Evolutionary conservation across 1,140 invertebrate species (phyloP).

Genomic region (Papilio glaucus): DNA sequence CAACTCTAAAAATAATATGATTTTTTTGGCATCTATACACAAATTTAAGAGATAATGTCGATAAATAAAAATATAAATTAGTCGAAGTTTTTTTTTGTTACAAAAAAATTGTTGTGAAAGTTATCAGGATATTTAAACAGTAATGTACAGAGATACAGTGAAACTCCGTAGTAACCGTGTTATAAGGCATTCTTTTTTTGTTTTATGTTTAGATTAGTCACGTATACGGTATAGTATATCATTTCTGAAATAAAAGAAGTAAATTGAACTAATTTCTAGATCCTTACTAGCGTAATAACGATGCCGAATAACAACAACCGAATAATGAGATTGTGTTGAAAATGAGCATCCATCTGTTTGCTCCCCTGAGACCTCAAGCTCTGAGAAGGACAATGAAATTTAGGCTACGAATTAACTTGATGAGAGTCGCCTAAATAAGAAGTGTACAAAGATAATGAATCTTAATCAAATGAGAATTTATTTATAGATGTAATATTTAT

Average conservation of each 20-base stretch:
- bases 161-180: too few species aligned
- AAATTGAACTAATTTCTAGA: not conserved
- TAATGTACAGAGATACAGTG: too few species aligned
- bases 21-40: not conserved
- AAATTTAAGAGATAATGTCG: not conserved
- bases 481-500: too few species aligned
- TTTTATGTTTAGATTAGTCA: too few species aligned
- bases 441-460: not conserved
- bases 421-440: conserved; percentile 9
- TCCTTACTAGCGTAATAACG: not conserved
- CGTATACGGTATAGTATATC: too few species aligned
- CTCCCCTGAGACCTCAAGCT: not conserved
- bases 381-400: conserved; percentile 8
- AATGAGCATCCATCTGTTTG: not conserved
- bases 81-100: too few species aligned
- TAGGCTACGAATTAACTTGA: conserved; percentile 12
- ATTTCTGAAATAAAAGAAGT: not conserved
- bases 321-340: not conserved
- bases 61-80: too few species aligned
- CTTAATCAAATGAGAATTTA: not conserved
- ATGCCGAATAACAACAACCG: not conserved
- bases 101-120: too few species aligned
- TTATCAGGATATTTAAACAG: too few species aligned
- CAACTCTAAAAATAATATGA: conserved; percentile 16
- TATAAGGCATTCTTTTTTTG: too few species aligned